phyloP scores from a whole-genome alignment of 2,888 invertebrate genomes.

The Alsophila aescularia region DNA sequence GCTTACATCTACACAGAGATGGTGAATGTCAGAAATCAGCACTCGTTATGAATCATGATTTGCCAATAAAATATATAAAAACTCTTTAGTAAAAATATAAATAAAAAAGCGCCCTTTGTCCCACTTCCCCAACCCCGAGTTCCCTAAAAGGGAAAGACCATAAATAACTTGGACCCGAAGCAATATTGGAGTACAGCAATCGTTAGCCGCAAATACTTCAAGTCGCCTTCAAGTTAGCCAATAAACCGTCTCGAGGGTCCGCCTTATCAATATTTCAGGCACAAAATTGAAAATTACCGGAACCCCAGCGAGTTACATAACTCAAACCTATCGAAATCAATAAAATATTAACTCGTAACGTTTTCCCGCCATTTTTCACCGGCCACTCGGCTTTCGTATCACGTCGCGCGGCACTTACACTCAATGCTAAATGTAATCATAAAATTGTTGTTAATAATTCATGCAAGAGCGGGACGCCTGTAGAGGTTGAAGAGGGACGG shows the following conservation, averaged over 20 bases:
- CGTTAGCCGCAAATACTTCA: conserved; percentile 31
- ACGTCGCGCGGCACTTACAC: conserved; percentile 77
- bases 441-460: conserved; percentile 84
- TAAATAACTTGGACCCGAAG: conserved; percentile 30
- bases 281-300: conserved; percentile 82
- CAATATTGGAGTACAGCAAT: conserved; percentile 32
- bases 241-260: conserved; percentile 48
- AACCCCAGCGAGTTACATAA: conserved; percentile 69
- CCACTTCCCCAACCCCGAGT: neutral
- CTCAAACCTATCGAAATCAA: conserved; percentile 81
- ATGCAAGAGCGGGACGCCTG: conserved; percentile 55
- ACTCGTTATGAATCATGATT: too few species aligned
- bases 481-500: conserved; percentile 47
- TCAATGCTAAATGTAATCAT: conserved; percentile 82
- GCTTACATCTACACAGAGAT: too few species aligned
- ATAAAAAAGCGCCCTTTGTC: neutral
- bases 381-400: conserved; percentile 72
- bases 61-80: too few species aligned
- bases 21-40: too few species aligned
- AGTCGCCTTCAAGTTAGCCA: conserved; percentile 41
- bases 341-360: conserved; percentile 80
- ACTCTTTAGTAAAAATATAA: neutral
- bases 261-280: conserved; percentile 80
- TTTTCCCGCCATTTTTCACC: conserved; percentile 79
- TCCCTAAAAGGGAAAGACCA: conserved; percentile 19